Conservation (phyloP, 2,797 vertebrate species). For the Clamator glandarius region DNA sequence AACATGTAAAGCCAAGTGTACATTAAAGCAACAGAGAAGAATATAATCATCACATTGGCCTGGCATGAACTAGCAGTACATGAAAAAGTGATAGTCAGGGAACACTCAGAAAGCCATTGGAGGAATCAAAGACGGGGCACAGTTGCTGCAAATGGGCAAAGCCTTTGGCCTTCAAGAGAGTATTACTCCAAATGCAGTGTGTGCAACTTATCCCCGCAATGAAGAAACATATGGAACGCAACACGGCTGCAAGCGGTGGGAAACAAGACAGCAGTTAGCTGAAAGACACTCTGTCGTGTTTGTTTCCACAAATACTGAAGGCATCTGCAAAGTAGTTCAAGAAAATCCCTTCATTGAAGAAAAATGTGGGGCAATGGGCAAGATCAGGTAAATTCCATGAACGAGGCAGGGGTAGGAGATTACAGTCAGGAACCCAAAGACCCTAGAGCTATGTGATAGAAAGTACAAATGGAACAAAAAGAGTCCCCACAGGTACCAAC, state of each 20-base stretch:
- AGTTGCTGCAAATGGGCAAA: neutral
- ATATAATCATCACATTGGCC: neutral
- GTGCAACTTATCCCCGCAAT: neutral
- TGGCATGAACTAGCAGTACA: neutral
- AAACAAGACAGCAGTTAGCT: neutral
- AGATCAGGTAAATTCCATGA: neutral
- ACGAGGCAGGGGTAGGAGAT: fast-evolving
- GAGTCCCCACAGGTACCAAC: neutral
- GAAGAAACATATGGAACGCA: neutral
- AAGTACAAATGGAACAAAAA: neutral
- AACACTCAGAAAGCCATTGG: neutral
- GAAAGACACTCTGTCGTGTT: neutral
- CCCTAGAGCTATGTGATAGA: fast-evolving
- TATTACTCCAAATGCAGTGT: neutral
- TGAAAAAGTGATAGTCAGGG: neutral
- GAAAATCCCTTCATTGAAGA: too few relatives aligned
- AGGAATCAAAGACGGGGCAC: neutral
- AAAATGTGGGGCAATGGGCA: too few relatives aligned
- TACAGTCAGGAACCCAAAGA: neutral
- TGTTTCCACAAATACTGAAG: too few relatives aligned
- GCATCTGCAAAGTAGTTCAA: too few relatives aligned
- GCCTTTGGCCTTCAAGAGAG: neutral
- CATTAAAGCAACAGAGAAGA: neutral
- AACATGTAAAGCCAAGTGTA: neutral
- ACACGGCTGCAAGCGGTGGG: neutral